Evolutionary conservation across 2,113 vertebrate species (phyloP).

Genomic region (Phoenicopterus ruber): DNA sequence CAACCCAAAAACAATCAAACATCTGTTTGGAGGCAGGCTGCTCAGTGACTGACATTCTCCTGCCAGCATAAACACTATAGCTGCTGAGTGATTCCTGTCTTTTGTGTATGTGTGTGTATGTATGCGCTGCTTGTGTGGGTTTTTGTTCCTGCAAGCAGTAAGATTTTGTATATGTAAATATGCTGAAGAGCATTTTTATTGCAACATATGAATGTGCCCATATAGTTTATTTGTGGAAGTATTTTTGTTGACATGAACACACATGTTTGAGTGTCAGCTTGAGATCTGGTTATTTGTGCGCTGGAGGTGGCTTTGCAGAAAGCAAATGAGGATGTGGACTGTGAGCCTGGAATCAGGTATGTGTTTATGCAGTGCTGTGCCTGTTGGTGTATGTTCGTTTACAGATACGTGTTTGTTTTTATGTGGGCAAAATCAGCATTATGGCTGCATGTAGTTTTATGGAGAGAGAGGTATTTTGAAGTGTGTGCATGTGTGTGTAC

Average conservation of each 20-base stretch:
- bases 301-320: conserved; percentile 5
- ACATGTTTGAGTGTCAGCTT: neutral
- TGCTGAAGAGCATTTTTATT: neutral
- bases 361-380: neutral
- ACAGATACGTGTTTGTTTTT: neutral
- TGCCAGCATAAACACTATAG: conserved; percentile 68
- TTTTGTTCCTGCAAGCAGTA: neutral
- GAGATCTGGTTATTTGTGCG: neutral
- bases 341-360: neutral
- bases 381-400: neutral
- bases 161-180: neutral
- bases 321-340: neutral
- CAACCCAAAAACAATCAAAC: conserved; percentile 89
- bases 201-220: neutral
- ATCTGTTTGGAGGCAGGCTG: conserved; percentile 88
- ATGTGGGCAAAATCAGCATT: neutral
- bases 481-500: neutral
- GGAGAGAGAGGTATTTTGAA: neutral
- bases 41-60: conserved; percentile 75
- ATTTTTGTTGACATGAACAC: neutral
- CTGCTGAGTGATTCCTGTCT: conserved; percentile 65
- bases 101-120: neutral
- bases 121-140: neutral
- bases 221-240: neutral
- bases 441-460: neutral